Evolutionary conservation across 2,888 invertebrate genomes (phyloP).

Genomic region (Ommatoiulus sabulosus): DNA sequence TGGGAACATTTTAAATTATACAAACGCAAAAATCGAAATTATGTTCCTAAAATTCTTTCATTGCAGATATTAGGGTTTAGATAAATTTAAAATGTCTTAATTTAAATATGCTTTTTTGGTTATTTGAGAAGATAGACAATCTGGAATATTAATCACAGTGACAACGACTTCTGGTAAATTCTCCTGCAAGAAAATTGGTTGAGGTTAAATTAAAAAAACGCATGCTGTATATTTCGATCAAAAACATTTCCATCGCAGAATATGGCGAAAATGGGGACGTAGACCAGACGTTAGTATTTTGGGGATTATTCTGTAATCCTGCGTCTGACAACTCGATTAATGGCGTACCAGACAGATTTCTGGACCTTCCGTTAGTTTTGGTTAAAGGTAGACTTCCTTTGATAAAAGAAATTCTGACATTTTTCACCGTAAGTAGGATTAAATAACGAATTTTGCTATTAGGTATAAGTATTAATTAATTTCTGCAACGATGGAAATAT

Average conservation of each 20-base stretch:
- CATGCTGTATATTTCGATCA: neutral
- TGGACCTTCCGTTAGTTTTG: slow-evolving; percentile 37
- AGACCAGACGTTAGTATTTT: neutral
- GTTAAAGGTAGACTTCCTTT: slow-evolving; percentile 31
- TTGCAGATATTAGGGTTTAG: no score
- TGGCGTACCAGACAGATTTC: neutral
- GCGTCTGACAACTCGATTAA: neutral
- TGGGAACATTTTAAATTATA: no score
- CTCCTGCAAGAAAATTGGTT: neutral
- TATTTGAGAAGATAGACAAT: neutral
- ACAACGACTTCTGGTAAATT: neutral
- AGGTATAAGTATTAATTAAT: no score
- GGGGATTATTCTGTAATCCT: slow-evolving; percentile 29
- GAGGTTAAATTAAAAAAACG: no score
- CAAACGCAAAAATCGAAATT: neutral
- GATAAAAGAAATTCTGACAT: neutral
- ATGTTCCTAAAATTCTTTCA: neutral
- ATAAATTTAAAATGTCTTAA: no score
- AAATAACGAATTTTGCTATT: neutral
- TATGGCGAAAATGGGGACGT: slow-evolving; percentile 11
- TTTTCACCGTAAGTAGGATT: slow-evolving; percentile 47
- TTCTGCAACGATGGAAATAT: neutral
- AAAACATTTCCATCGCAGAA: slow-evolving; percentile 2
- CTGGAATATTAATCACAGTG: neutral
- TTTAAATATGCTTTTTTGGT: neutral